Evolutionary conservation across 2,113 vertebrate genomes (phyloP).

Genomic region (Eidolon helvum): DNA sequence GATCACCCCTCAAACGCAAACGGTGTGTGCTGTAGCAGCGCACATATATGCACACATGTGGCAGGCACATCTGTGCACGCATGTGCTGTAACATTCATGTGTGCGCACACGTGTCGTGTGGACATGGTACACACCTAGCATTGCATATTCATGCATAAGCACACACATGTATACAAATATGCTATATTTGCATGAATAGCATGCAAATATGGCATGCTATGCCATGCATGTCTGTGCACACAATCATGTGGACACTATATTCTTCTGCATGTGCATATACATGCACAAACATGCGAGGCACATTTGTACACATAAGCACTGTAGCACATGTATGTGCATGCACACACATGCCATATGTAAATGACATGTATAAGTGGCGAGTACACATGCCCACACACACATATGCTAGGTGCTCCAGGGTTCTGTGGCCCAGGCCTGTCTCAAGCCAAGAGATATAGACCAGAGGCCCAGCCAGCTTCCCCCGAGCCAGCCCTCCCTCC

Average conservation of each 20-base stretch:
- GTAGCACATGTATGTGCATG: accelerated
- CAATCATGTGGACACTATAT: background rate
- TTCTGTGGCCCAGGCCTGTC: background rate
- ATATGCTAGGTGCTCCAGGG: accelerated
- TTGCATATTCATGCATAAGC: too few relatives aligned
- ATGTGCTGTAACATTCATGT: accelerated
- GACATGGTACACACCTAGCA: background rate
- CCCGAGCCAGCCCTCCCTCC: background rate
- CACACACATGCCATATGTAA: background rate
- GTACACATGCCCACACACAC: background rate
- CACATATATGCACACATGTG: background rate
- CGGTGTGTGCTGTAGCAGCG: accelerated
- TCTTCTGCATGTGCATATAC: accelerated
- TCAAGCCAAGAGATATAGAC: background rate
- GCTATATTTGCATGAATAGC: too few relatives aligned
- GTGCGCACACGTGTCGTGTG: accelerated
- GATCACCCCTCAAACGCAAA: background rate
- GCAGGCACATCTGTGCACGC: background rate
- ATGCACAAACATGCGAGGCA: background rate
- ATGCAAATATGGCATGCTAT: too few relatives aligned
- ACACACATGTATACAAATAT: background rate
- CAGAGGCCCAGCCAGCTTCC: background rate
- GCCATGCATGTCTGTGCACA: background rate
- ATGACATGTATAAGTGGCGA: background rate
- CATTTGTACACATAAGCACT: background rate